Evolutionary conservation across 1,140 invertebrate species (phyloP).

Genomic region (Camponotus floridanus): DNA sequence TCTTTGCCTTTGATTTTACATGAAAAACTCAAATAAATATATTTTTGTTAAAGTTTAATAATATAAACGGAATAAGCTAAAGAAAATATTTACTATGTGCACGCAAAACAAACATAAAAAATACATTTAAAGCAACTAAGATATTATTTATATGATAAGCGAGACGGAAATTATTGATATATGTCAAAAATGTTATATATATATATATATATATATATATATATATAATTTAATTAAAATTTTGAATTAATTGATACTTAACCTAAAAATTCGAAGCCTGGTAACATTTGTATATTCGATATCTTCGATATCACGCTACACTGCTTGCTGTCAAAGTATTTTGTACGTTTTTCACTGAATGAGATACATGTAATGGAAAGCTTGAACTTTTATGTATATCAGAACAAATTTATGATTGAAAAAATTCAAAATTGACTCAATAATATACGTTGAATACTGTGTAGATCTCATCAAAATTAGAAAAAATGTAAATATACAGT

Average conservation of each 20-base stretch:
- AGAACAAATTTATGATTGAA: background rate
- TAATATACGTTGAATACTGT: background rate
- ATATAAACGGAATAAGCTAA: too few species aligned
- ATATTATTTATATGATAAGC: too few species aligned
- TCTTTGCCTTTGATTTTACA: too few species aligned
- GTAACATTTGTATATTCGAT: conserved; percentile 75
- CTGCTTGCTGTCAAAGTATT: conserved; percentile 56
- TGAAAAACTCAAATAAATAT: too few species aligned
- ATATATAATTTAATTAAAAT: background rate
- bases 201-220: background rate
- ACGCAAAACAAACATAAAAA: too few species aligned
- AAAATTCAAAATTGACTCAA: background rate
- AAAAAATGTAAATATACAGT: conserved; percentile 9
- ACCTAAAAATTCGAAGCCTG: conserved; percentile 77
- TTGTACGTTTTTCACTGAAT: background rate
- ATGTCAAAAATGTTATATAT: background rate
- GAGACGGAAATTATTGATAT: background rate
- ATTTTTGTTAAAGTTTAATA: too few species aligned
- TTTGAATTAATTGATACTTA: conserved; percentile 37
- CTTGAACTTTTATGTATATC: background rate
- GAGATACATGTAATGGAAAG: background rate
- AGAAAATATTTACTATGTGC: too few species aligned
- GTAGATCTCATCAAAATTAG: background rate
- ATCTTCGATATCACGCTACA: conserved; percentile 53
- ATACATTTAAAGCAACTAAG: too few species aligned